Conservation (phyloP, 2,797 vertebrate genomes). For the Leuciscus waleckii region DNA sequence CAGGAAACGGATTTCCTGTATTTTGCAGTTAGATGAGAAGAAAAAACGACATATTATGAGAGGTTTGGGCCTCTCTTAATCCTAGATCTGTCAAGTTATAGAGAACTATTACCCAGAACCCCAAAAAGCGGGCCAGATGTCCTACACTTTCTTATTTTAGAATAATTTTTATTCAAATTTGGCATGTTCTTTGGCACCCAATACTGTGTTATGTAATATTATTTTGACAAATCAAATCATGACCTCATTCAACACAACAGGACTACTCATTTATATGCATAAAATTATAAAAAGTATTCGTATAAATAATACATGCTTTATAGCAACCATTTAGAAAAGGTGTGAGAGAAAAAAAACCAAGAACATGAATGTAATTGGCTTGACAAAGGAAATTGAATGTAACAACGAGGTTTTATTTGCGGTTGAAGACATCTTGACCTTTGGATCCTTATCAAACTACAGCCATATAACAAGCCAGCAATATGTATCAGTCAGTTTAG, state of each 20-base stretch:
- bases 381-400: background rate
- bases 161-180: background rate
- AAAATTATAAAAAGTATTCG: background rate
- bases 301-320: background rate
- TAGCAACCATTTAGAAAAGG: background rate
- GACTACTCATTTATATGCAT: background rate
- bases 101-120: background rate
- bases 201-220: background rate
- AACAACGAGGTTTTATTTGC: slow-evolving; percentile 40
- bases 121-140: background rate
- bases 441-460: background rate
- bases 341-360: background rate
- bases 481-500: background rate
- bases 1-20: slow-evolving; percentile 71
- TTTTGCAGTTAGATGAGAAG: slow-evolving; percentile 57
- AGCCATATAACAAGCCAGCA: background rate
- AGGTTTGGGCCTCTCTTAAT: slow-evolving; percentile 15
- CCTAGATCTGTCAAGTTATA: slow-evolving; percentile 5
- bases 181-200: background rate
- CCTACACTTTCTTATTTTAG: background rate
- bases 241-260: background rate
- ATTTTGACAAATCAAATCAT: background rate
- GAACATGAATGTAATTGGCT: background rate
- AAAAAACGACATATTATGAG: slow-evolving; percentile 33
- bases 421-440: slow-evolving; percentile 39